Evolutionary conservation across 2,888 invertebrate species (phyloP).

Genomic region (Trachelus tabidus): DNA sequence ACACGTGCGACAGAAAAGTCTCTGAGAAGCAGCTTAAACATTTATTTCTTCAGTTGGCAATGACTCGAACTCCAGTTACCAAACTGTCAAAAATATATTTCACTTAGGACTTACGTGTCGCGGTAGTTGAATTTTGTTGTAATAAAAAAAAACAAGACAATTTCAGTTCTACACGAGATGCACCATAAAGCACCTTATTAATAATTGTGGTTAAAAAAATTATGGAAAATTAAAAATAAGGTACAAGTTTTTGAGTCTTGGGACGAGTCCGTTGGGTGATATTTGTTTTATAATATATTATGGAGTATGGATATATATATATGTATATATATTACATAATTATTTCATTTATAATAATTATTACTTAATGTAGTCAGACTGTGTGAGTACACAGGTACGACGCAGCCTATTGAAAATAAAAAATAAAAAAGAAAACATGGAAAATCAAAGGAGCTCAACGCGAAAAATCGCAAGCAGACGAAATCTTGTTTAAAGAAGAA

Average conservation of each 20-base stretch:
- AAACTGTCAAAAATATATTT: not conserved
- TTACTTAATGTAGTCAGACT: not conserved
- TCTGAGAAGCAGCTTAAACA: not conserved
- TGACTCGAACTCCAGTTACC: not conserved
- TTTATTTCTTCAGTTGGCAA: not conserved
- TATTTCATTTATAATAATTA: slow-evolving; percentile 14
- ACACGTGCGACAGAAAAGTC: not conserved
- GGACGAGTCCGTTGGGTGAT: slow-evolving; percentile 5
- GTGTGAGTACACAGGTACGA: not conserved
- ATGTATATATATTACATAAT: slow-evolving; percentile 31
- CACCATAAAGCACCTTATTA: too few relatives aligned
- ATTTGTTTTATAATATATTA: slow-evolving; percentile 39
- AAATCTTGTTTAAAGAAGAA: not conserved
- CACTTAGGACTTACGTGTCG: not conserved
- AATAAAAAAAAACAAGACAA: too few relatives aligned
- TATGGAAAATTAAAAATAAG: not conserved
- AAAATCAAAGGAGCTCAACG: not conserved
- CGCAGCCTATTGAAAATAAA: not conserved
- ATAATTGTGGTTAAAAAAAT: too few relatives aligned
- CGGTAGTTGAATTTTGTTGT: too few relatives aligned
- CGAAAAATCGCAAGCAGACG: not conserved
- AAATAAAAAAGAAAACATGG: not conserved
- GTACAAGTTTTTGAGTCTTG: not conserved
- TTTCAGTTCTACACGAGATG: too few relatives aligned
- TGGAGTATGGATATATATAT: slow-evolving; percentile 30